Base-by-base conservation (phyloP, 2,888 invertebrate genomes). In the Sepioteuthis lessoniana region DNA sequence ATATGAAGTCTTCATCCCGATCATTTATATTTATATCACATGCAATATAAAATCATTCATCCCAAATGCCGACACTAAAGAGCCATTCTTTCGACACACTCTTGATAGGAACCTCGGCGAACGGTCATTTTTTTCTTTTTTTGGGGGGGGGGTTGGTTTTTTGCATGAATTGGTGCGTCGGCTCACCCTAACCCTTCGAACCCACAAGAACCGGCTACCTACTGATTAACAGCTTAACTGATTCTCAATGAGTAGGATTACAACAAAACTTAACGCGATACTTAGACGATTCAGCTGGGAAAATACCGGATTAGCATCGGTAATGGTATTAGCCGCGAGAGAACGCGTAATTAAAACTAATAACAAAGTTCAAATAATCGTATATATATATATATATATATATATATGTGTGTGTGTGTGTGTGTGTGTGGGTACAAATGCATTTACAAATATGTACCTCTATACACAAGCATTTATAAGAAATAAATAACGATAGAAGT, bases 201-300 rank as follows among this genome's bases (percentile, higher is more conserved):
- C n/a, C 76, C 76, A 35, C 76, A n/a, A n/a, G 76, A 76, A n/a
- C 76, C 16, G 35, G 76, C 76, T n/a, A 76, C n/a, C 76, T 13
- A n/a, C 76, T 76, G 76, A 76, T 76, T 76, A 76, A 13, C n/a
- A 76, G 76, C n/a, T 76, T 76, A 76, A n/a, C n/a, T 0, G 13
- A n/a, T 35, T 4, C 76, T 76, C 76, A 76, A 76, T 76, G 76
- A 35, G 76, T 4, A 76, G 76, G 76, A 76, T 76, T 76, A 42
- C 42, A 42, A 42, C 3, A 35, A 25, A 76, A 76, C n/a, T 76
- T 76, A 76, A 76, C 76, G 76, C 76, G 76, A 76, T n/a, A 25
- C n/a, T 76, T 76, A 76, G n/a, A 76, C 76, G 76, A 76, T 76
- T 76, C 76, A 76, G n/a, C 76, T 76, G n/a, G 76, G 76, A n/a